Percentiles rank a stretch among this genome's conserved stretches.
Evolutionary conservation across 1,140 invertebrate genomes (phyloP).

Genomic region (Drosophila hydei): DNA sequence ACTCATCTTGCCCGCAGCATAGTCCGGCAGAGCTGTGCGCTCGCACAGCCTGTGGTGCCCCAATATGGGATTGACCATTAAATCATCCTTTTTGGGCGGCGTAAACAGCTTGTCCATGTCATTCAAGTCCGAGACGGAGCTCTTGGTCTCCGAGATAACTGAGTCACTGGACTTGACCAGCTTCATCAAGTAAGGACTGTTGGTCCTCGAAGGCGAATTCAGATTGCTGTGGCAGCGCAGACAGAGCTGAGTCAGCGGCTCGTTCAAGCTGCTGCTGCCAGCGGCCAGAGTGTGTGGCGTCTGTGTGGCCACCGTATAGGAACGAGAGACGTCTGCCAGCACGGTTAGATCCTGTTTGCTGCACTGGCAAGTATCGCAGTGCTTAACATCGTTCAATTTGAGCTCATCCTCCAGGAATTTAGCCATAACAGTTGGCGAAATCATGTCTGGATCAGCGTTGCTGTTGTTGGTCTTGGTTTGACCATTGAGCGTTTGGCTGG

Average conservation of each 20-base stretch:
- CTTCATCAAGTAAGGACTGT: slow-evolving; percentile 83
- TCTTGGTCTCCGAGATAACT: slow-evolving; percentile 83
- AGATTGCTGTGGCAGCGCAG: slow-evolving; percentile 85
- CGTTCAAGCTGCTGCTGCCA: slow-evolving; percentile 50
- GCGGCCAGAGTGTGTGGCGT: slow-evolving; percentile 81
- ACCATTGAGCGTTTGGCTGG: slow-evolving; percentile 37
- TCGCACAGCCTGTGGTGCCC: slow-evolving; percentile 87
- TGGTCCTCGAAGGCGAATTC: slow-evolving; percentile 81
- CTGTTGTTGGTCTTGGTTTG: slow-evolving; percentile 66
- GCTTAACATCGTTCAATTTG: slow-evolving; percentile 90
- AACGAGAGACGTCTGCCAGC: slow-evolving; percentile 86
- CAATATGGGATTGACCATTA: slow-evolving; percentile 85
- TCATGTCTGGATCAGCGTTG: slow-evolving; percentile 88
- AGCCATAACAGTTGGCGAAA: slow-evolving; percentile 96
- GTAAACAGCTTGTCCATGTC: slow-evolving; percentile 81
- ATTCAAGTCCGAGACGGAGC: slow-evolving; percentile 81
- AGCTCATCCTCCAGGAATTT: slow-evolving; percentile 94
- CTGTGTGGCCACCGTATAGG: slow-evolving; percentile 87
- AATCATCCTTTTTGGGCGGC: slow-evolving; percentile 81
- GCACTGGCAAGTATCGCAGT: slow-evolving; percentile 92
- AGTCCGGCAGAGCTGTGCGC: slow-evolving; percentile 43
- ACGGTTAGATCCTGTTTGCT: slow-evolving; percentile 86
- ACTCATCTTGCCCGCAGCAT: neutral
- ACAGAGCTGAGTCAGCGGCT: slow-evolving; percentile 85
- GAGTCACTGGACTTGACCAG: slow-evolving; percentile 83